Evolutionary conservation across 2,888 invertebrate genomes (phyloP), one percentile per base, ranked within the genome.

Genomic region (Morpho helenor): DNA sequence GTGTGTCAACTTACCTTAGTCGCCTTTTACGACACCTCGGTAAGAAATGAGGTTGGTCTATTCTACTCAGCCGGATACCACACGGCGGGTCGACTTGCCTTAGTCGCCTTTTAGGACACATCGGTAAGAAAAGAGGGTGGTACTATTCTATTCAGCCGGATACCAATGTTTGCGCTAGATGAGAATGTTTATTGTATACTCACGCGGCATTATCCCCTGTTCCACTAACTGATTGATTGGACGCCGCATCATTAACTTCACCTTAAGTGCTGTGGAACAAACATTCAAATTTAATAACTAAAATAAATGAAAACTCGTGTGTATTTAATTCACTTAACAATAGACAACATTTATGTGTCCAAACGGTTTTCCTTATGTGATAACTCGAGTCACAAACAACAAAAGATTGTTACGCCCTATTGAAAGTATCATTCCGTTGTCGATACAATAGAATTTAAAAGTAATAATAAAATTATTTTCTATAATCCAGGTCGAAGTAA

Each of bases 161-260:
- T n/a, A n/a, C n/a, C n/a, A n/a, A n/a, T 48, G 47, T n/a, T 41
- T 42, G 9, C 8, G 16, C 31, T 31, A 52, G 45, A 45, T 31
- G 22, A 43, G 44, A 40, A 40, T 52, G n/a, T 39, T 52, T 39
- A 40, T n/a, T 8, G 51, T 45, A 62, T 65, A 98, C 98, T 97
- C 94, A 99, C 99, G 96, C 80, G 99, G 98, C 94, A 99, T 97
- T 80, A 99, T 99, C 87, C 99, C 99, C 93, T 98, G 98, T 72
- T 97, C 98, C 74, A 98, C 98, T 74, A 99, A 93, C 91, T 98
- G 98, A 88, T 96, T 97, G 82, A 98, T 95, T 65, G 98, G 98
- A 78, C 98, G 93, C 83, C 99, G 93, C 88, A 97, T 94, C 96
- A 98, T 96, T 89, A 99, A 92, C 92, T 98, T 99, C 87, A 98